Base-by-base conservation (phyloP, 2,888 invertebrate genomes). In the Melangyna quadrimaculata region DNA sequence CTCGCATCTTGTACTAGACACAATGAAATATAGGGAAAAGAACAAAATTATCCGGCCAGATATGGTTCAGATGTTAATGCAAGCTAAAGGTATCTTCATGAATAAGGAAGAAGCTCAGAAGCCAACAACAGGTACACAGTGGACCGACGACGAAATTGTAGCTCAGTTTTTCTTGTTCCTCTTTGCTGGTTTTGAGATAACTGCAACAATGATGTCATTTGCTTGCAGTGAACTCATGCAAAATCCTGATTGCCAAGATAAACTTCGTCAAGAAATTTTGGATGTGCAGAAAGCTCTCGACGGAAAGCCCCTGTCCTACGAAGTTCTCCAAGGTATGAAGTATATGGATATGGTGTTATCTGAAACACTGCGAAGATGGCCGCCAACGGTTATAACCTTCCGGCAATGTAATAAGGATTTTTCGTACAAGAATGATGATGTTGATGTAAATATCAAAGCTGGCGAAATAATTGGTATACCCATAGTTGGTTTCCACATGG, bases 161-260 rank as follows among this genome's bases (percentile, higher is more conserved):
- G 94, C 94, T 0, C 94, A 95, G 90, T 93, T 93, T 17, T 92
- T 94, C 6, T 75, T 94, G 0, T 94, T 94, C 90, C 93, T 94
- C 88, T 89, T 94, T 27, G 94, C 94, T 22, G 94, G 94, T 0
- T 94, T 94, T 37, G 94, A 94, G 59, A 93, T 93, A 0, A 89
- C 90, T 0, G 89, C 92, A 0, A 88, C 89, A 2, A 72, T 92
- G 0, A 92, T 94, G 91, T 90, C 93, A 0, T 94, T 95, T 79
- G 88, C 93, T 0, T 90, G 94, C 0, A 93, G 94, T 51, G 95
- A 95, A 89, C 88, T 95, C 22, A 94, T 94, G 32, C 70, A 93
- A 3, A 93, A 95, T 90, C 93, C 93, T 17, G 94, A 95, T 0
- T 89, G 94, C 0, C 95, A 95, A 89, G 91, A 93, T 4, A 93